Evolutionary conservation across 2,797 vertebrate species (phyloP).

Genomic region (Sciurus vulgaris): DNA sequence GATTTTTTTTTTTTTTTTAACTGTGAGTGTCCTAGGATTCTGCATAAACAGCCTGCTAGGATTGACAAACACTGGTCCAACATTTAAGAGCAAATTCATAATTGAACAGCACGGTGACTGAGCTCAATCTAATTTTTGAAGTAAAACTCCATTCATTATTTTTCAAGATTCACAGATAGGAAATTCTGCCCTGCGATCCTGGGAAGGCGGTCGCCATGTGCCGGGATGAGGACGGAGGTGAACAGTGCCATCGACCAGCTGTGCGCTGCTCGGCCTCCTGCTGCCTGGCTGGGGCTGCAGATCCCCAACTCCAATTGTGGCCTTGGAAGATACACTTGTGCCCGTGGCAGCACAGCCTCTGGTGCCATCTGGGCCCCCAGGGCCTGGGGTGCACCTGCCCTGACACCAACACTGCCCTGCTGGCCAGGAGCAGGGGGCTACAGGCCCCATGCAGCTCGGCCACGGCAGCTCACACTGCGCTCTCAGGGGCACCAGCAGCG

Average conservation of each 20-base stretch:
- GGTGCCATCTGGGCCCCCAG: not conserved
- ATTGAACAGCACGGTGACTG: not conserved
- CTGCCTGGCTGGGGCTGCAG: slow-evolving; percentile 67
- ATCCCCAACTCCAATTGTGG: accelerated
- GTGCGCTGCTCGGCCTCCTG: slow-evolving; percentile 42
- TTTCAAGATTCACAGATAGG: slow-evolving; percentile 2
- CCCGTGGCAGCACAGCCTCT: not conserved
- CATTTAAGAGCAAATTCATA: not conserved
- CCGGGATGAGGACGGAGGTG: not conserved
- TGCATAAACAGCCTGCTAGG: not conserved
- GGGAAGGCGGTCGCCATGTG: not conserved
- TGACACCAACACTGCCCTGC: not conserved
- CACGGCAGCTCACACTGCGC: accelerated
- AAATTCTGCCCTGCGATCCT: not conserved
- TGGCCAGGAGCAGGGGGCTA: not conserved
- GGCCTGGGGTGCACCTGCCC: not conserved
- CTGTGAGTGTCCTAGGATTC: not conserved
- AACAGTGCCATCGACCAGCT: not conserved
- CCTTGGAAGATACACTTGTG: not conserved
- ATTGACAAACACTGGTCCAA: not conserved
- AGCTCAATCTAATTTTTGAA: not conserved
- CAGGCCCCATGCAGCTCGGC: accelerated
- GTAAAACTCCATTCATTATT: not conserved
- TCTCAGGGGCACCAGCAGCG: not conserved
- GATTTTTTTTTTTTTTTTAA: not conserved